Evolutionary conservation across 1,140 invertebrate species (phyloP).

Genomic region (Charaxes varanes): DNA sequence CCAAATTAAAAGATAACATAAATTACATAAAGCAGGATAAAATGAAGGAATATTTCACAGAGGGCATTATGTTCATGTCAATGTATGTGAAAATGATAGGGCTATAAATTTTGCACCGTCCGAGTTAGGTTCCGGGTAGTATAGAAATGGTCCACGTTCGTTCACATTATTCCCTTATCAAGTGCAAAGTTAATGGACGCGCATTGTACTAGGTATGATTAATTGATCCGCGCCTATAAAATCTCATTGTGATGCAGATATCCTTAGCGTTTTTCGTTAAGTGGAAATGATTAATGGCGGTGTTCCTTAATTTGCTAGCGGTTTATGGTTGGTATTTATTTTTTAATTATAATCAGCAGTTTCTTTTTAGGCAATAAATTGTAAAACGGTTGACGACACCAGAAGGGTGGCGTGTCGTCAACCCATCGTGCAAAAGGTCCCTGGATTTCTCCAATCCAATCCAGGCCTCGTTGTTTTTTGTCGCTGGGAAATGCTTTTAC

Average conservation of each 20-base stretch:
- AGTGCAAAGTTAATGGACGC: constrained; percentile 61
- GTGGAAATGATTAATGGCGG: constrained; percentile 45
- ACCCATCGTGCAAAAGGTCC: no score
- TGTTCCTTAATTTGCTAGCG: constrained; percentile 3
- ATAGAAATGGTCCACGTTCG: constrained; percentile 40
- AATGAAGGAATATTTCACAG: constrained; percentile 15
- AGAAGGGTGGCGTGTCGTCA: no score
- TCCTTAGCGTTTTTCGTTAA: constrained; percentile 53
- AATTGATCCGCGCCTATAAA: constrained; percentile 53
- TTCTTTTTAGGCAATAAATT: background rate
- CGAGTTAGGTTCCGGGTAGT: constrained; percentile 33
- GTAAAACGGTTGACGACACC: no score
- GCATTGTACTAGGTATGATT: constrained; percentile 62
- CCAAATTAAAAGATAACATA: no score
- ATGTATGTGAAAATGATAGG: constrained; percentile 34
- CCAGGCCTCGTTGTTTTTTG: no score
- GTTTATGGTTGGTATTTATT: no score
- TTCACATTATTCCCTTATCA: constrained; percentile 63
- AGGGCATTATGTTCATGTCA: constrained; percentile 28
- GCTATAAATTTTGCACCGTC: constrained; percentile 34
- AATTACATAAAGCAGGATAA: no score
- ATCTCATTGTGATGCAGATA: constrained; percentile 60
- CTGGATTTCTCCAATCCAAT: no score
- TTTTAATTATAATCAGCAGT: no score
- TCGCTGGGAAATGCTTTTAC: no score